Base-by-base conservation (phyloP, 2,888 invertebrate genomes). In the Megastigmus dorsalis region DNA sequence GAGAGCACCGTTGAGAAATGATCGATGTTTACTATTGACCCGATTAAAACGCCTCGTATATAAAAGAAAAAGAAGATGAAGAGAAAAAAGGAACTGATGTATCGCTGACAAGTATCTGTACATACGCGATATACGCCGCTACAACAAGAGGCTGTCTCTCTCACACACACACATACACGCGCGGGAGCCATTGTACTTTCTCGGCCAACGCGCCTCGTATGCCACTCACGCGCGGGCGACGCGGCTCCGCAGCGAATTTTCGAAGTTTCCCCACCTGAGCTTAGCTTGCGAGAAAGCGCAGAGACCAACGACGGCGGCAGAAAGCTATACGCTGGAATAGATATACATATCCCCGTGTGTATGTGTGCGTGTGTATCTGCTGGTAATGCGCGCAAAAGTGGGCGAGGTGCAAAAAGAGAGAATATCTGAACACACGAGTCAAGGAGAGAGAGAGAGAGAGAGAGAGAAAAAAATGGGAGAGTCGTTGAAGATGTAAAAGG, bases 21-120 rank as follows among this genome's bases (percentile, higher is more conserved):
- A 73, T 63, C 68, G 68, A 67, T 73, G 67, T 55, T 73, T 54
- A 67, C 55, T 55, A 73, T 62, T 48, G 73, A 74, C 62, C 74
- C 66, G 41, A 67, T 68, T 74, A 59, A 26, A 67, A 30, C 38
- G 50, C 15, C 23, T 30, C 62, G 15, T 23, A 1, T 7, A 23
- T 9, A 10, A 15, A n/a, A n/a, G 15, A 54, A 15, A 28, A 9
- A 26, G 50, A 38, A 55, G 30, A 30, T 26, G 30, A 59, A 52
- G 33, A 23, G 10, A 65, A 66, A 18, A 52, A 57, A 48, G 7
- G 45, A 65, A 26, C 70, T 50, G 23, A 33, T 13, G 45, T 33
- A 13, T 55, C 20, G 33, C 65, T 48, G 62, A 62, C 62, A 38
- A 65, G 38, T 26, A 50, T 10, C 6, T 3, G 13, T 43, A 9